Evolutionary conservation across 2,797 vertebrate species (phyloP), one percentile per base, ranked within the genome.

Genomic region (Mus minutoides): DNA sequence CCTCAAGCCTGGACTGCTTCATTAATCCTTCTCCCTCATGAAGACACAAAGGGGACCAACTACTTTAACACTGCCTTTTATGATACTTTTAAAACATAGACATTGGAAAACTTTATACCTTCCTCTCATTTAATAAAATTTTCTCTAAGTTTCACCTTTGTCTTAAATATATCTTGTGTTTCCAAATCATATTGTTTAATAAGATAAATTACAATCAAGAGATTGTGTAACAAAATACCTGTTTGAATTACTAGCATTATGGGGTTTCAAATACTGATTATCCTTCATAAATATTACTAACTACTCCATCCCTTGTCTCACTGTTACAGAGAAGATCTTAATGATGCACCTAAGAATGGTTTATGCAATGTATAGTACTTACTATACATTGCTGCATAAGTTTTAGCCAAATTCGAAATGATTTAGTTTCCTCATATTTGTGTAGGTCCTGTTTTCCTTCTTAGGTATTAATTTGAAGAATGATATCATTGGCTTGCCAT

Each of bases 1-100:
- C 10, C 1, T n/a, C 19, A 54, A 2, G 9, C 31, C 7, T 79
- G 10, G 5, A 56, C 2, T 21, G 1, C 19, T 6, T 5, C 19
- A 56, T 14, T 19, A 56, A 12, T 3, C 34, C 34, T 56, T 54
- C 77, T n/a, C 11, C 49, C 21, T 56, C 19, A 37, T 37, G 26
- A 77, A 24, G 31, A 54, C 1, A 67, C 1, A 2, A 34, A 67
- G 13, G 19, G 19, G 5, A 79, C 49, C 13, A 24, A 49, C 17
- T 52, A 11, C 1, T 37, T n/a, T 22, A 56, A 5, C 31, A n/a
- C 10, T 54, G 31, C 19, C 43, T n/a, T 79, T 79, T 54, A 24
- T 22, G 64, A 34, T 34, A 14, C 19, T 2, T n/a, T 56, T 37
- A n/a, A 79, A 79, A 79, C 52, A n/a, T 22, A 56, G 19, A 37